Conservation (phyloP, 2,113 vertebrate species). For the Gnathonemus longibarbis region DNA sequence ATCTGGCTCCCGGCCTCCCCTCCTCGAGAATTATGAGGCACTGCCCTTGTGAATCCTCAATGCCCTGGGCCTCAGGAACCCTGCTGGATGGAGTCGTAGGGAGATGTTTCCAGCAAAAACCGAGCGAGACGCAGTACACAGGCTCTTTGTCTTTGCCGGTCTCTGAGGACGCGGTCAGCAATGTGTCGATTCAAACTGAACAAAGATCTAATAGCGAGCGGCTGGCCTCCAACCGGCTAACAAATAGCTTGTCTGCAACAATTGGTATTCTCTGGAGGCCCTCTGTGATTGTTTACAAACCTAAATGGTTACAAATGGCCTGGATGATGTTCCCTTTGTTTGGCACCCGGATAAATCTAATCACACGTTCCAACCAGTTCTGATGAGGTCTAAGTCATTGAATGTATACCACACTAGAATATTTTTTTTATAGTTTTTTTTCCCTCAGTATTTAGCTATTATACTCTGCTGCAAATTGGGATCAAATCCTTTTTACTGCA, state of each 20-base stretch:
- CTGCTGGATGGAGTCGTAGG: neutral
- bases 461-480: neutral
- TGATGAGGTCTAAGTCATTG: neutral
- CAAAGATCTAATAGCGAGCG: neutral
- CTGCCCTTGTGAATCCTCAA: neutral
- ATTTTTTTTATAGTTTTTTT: neutral
- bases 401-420: neutral
- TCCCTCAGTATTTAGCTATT: neutral
- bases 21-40: neutral
- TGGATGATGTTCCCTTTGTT: neutral
- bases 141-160: neutral
- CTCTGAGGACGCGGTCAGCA: neutral
- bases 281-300: conserved; percentile 1
- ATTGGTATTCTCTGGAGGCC: conserved; percentile 4
- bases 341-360: neutral
- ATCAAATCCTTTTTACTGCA: neutral
- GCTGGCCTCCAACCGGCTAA: neutral
- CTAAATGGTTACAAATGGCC: conserved; percentile 24
- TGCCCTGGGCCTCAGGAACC: neutral
- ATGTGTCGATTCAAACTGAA: neutral
- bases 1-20: neutral
- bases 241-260: neutral
- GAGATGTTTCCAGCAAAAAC: neutral
- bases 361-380: neutral
- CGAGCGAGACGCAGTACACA: no score